Base-by-base conservation (phyloP, 2,888 invertebrate species). In the Platycheirus albimanus region DNA sequence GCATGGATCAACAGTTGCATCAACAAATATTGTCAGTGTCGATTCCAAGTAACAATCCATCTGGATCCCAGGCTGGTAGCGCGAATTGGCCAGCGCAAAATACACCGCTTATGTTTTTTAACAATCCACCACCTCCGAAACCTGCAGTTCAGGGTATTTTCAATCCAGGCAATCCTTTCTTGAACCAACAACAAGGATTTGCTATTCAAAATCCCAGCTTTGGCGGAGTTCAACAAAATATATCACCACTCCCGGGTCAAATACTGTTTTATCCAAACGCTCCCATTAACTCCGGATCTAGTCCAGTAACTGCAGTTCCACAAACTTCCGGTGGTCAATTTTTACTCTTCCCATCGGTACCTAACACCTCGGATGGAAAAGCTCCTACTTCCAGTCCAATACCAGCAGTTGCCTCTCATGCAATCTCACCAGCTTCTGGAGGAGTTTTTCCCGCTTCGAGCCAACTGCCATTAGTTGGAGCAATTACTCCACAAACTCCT, bases 81-180 rank as follows among this genome's bases (percentile, higher is more conserved):
- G 1, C 11, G 11, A 24, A 15, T 3, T 28, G 1, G 13, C 2
- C 3, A 24, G 1, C 24, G 24, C n/a, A 38, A 38, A 56, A 38
- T 2, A 24, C 20, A 24, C 56, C 56, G 2, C 3, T 38, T 0
- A 5, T 1, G 19, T 13, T 20, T 20, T 20, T 33, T 10, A 41
- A 15, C 8, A n/a, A 3, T 11, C 19, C 20, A 6, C 19, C 36
- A 4, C 8, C 13, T 56, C 8, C 20, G 8, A 13, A 4, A 24
- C 38, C 56, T 15, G 1, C 24, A 15, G 13, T 56, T 1, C 13
- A 38, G 0, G 24, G 20, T 17, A 33, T 24, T 36, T 54, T 61
- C 1, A 38, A 7, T 19, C 49, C 67, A 0, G 38, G 36, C 8
- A 79, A 79, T 0, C 74, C 74, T 10, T 79, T 75, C 24, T 36